phyloP scores from a whole-genome alignment of 2,797 vertebrate species.

The Sebastes trivittatus region DNA sequence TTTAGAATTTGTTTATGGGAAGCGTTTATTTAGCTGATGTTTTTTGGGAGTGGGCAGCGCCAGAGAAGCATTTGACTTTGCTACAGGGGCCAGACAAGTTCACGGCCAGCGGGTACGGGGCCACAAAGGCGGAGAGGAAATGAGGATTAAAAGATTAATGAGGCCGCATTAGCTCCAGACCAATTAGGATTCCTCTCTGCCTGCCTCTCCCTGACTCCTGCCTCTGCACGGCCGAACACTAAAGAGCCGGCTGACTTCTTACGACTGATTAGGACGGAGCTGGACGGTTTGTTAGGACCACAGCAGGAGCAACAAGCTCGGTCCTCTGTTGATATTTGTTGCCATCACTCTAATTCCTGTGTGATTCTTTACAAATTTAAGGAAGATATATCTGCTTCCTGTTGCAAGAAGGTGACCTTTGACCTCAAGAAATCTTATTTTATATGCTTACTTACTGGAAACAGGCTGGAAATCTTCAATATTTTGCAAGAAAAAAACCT shows the following conservation, averaged over 20 bases:
- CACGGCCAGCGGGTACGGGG: constrained; percentile 26
- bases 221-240: background rate
- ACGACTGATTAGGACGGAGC: background rate
- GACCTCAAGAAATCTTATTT: background rate
- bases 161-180: constrained; percentile 55
- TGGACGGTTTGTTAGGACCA: background rate
- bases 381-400: background rate
- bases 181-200: constrained; percentile 51
- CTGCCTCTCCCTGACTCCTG: background rate
- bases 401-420: background rate
- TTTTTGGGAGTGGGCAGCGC: background rate
- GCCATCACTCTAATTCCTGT: background rate
- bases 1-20: background rate
- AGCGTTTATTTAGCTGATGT: background rate
- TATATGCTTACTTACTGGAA: background rate
- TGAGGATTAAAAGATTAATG: constrained; percentile 71
- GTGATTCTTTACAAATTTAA: background rate
- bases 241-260: background rate
- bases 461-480: background rate
- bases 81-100: constrained; percentile 47
- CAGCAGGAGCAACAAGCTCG: background rate
- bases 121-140: constrained; percentile 46
- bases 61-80: constrained; percentile 46
- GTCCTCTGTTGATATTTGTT: background rate
- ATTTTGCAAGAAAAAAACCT: background rate